phyloP scores from a whole-genome alignment of 2,113 vertebrate species.

The Lepus americanus region DNA sequence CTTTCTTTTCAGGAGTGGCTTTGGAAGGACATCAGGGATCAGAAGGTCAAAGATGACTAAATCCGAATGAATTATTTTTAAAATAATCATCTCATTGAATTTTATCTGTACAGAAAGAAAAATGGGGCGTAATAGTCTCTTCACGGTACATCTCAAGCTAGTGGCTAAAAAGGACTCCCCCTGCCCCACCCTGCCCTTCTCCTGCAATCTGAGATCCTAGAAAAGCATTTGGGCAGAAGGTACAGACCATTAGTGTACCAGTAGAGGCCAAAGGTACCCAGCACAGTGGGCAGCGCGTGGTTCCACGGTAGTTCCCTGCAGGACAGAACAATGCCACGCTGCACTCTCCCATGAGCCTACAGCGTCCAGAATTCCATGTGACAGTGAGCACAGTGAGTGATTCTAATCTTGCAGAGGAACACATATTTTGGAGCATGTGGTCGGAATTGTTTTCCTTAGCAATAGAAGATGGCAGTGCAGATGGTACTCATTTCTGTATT shows the following conservation, averaged over 20 bases:
- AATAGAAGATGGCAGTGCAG: slow-evolving; percentile 58
- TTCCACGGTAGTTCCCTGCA: too few species aligned
- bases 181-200: background rate
- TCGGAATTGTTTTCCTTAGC: slow-evolving; percentile 56
- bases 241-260: background rate
- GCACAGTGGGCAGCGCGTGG: accelerated
- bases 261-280: background rate
- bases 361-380: background rate
- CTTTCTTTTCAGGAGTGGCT: background rate
- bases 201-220: background rate
- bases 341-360: background rate
- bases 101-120: background rate
- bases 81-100: background rate
- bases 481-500: slow-evolving; percentile 70
- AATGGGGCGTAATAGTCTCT: background rate
- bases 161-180: background rate
- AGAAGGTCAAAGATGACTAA: background rate
- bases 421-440: slow-evolving; percentile 49
- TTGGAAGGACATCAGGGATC: background rate
- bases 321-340: background rate
- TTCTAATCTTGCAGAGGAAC: background rate
- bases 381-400: background rate
- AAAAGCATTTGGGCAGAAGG: background rate
- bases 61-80: background rate
- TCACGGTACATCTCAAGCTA: background rate